These are phyloP conservation scores for Neofelis nebulosa DNA, from an alignment of 2,113 vertebrate species.

Conservation along the genomic window DNA sequence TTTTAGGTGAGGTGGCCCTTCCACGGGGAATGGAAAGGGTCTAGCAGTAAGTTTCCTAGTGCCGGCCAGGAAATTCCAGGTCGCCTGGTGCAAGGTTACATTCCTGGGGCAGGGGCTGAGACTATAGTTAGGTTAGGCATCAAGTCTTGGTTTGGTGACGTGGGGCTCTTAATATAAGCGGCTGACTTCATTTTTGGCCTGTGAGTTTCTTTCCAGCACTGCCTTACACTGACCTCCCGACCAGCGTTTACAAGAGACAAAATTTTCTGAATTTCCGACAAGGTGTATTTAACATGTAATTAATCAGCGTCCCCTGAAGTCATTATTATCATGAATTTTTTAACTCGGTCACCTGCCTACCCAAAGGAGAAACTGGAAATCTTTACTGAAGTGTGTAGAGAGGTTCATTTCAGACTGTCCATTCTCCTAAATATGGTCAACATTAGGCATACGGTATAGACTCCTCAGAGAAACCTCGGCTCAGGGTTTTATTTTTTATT, in stretches of 20 bases:
- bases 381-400: neutral
- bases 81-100: neutral
- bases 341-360: neutral
- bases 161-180: neutral
- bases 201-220: neutral
- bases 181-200: neutral
- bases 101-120: neutral
- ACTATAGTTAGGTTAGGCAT: neutral
- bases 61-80: neutral
- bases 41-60: neutral
- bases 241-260: neutral
- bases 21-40: neutral
- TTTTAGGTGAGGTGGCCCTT: neutral
- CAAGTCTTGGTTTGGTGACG: neutral
- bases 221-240: neutral
- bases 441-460: neutral
- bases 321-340: neutral
- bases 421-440: neutral
- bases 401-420: neutral
- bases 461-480: neutral
- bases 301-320: neutral
- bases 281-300: neutral
- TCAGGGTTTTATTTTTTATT: neutral
- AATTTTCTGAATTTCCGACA: neutral
- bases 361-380: neutral